phyloP scores from a whole-genome alignment of 2,113 vertebrate species.

The Lagopus muta region DNA sequence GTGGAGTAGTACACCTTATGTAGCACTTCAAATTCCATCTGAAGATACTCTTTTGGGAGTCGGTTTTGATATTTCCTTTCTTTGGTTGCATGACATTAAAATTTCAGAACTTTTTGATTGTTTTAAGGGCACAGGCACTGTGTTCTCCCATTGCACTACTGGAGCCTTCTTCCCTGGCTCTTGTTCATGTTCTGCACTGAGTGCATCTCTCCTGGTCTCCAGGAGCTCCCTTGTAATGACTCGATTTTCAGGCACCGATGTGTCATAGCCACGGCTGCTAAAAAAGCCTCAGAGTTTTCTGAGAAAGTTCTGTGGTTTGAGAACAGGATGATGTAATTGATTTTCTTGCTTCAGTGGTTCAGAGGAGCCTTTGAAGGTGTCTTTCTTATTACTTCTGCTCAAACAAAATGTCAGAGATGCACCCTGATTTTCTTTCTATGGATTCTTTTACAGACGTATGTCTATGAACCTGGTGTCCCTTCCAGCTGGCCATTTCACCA shows the following conservation, averaged over 20 bases:
- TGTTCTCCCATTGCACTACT: not conserved
- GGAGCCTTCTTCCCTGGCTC: not conserved
- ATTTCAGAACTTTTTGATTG: not conserved
- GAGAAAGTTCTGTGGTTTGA: not conserved
- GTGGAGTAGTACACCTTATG: not conserved
- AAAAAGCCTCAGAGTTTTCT: not conserved
- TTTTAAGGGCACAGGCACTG: fast-evolving
- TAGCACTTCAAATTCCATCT: not conserved
- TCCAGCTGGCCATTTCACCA: not conserved
- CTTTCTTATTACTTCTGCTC: not conserved
- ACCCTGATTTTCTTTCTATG: not conserved
- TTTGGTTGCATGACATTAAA: not conserved
- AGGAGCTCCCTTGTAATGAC: not conserved
- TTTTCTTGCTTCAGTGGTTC: not conserved
- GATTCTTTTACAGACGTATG: not conserved
- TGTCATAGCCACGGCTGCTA: not conserved
- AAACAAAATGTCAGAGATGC: not conserved
- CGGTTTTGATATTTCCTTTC: not conserved
- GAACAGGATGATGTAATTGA: not conserved
- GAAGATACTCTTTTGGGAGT: not conserved
- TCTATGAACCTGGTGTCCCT: not conserved
- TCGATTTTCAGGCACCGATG: not conserved
- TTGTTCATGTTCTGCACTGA: not conserved
- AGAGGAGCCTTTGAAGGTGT: not conserved
- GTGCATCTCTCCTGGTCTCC: not conserved